Evolutionary conservation across 2,113 vertebrate species (phyloP).

Genomic region (Bambusicola thoracicus): DNA sequence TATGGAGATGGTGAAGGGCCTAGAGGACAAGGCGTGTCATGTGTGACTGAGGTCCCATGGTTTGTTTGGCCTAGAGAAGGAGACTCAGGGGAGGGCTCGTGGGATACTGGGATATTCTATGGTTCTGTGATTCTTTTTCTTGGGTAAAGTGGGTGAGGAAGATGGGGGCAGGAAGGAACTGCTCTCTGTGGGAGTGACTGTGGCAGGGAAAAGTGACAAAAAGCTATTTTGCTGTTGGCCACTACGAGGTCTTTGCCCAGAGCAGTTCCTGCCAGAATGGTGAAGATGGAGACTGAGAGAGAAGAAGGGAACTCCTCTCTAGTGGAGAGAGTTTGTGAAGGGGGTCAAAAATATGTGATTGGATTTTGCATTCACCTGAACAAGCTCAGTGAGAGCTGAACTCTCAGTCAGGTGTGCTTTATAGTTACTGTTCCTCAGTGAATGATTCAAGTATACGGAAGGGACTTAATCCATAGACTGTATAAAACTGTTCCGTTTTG

Average conservation of each 20-base stretch:
- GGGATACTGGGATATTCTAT: background rate
- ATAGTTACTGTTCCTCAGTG: background rate
- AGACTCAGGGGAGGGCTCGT: background rate
- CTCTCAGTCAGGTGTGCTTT: background rate
- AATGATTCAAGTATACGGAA: background rate
- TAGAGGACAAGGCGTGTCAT: background rate
- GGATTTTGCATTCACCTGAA: background rate
- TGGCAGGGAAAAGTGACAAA: background rate
- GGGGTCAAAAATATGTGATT: background rate
- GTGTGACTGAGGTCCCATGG: background rate
- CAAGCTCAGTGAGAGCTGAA: background rate
- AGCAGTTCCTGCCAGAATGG: background rate
- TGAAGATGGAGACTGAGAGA: background rate
- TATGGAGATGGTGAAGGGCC: background rate
- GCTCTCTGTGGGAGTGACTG: background rate
- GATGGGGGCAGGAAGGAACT: background rate
- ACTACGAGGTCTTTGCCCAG: background rate
- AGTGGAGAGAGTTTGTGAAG: background rate
- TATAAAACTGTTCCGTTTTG: accelerated
- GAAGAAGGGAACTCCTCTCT: background rate
- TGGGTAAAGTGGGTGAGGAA: background rate
- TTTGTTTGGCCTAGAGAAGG: background rate
- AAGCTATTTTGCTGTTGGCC: background rate
- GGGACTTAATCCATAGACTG: background rate
- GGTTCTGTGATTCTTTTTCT: background rate